phyloP scores from a whole-genome alignment of 1,140 invertebrate species.

The Ylistrum balloti region DNA sequence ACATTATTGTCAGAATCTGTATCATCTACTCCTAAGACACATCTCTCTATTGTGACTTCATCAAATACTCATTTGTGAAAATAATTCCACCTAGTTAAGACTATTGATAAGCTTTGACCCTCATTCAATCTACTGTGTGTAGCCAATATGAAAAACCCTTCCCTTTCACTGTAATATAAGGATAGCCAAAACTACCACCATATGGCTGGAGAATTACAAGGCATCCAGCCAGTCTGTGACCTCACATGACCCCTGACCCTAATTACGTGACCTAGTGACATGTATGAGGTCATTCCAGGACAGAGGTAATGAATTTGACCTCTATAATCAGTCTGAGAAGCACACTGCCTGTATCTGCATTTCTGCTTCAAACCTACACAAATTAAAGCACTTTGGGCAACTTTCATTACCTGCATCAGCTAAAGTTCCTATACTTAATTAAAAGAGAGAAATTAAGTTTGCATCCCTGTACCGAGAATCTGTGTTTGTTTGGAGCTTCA shows the following conservation, averaged over 20 bases:
- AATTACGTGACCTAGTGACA: constrained; percentile 15
- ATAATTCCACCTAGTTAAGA: not conserved
- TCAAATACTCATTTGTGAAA: not conserved
- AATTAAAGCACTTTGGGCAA: not conserved
- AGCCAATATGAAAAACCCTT: not conserved
- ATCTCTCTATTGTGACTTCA: not conserved
- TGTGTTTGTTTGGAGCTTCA: not conserved
- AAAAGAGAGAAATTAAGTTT: constrained; percentile 19
- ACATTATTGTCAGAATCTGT: not conserved
- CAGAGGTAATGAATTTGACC: not conserved
- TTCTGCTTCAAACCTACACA: constrained; percentile 2
- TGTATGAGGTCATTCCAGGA: not conserved
- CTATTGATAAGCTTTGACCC: not conserved
- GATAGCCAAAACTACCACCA: not conserved
- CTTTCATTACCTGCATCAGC: constrained; percentile 36
- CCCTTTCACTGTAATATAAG: not conserved
- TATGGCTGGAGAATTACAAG: not conserved
- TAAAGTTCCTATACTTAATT: constrained; percentile 34
- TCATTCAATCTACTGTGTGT: not conserved
- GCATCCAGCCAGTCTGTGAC: constrained; percentile 31
- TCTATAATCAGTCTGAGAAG: not conserved
- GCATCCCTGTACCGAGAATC: constrained; percentile 5
- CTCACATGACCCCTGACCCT: not conserved
- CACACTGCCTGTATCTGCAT: not conserved
- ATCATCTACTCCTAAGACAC: too few species aligned